Base-by-base conservation (phyloP, 2,888 invertebrate genomes). In the Megastigmus dorsalis region DNA sequence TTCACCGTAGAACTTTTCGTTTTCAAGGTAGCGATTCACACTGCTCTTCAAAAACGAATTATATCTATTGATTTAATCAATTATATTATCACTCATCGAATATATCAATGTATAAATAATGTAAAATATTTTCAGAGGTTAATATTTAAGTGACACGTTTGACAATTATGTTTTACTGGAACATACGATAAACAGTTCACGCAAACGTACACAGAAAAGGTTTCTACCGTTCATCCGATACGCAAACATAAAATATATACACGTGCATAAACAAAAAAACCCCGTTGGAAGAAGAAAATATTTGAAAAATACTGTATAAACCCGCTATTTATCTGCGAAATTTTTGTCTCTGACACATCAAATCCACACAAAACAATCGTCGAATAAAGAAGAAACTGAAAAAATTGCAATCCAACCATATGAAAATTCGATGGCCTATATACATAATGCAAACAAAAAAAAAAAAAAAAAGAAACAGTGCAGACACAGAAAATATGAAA, bases 321-420 rank as follows among this genome's bases (percentile, higher is more conserved):
- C 48, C 28, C 23, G 4, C 20, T 59, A 59, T 59, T n/a, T 41
- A 43, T 45, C 43, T 7, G 48, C 43, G 15, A 60, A 69, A 69
- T 60, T 69, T 60, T 41, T 20, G 30, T 41, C 30, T 41, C 10
- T 41, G 18, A 60, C 30, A 41, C 52, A n/a, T n/a, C 3, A 45
- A 23, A 13, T 26, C 15, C n/a, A 50, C 18, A 26, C n/a, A 18
- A 10, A 38, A 38, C 6, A 13, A 23, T 6, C 15, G 15, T 28
- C 20, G 15, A 54, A 48, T 26, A 15, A 36, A 20, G 5, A 55
- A 36, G 36, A 33, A 57, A 45, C 3, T 57, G 26, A 1, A 36
- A 54, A 55, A 52, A 67, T 13, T 38, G 28, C 26, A 38, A n/a
- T 36, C 6, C 30, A 43, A 20, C 26, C 15, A 6, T 15, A 48